These are phyloP conservation scores for Acromyrmex echinatior DNA, from an alignment of 1,140 invertebrate genomes.

Conservation along the genomic window DNA sequence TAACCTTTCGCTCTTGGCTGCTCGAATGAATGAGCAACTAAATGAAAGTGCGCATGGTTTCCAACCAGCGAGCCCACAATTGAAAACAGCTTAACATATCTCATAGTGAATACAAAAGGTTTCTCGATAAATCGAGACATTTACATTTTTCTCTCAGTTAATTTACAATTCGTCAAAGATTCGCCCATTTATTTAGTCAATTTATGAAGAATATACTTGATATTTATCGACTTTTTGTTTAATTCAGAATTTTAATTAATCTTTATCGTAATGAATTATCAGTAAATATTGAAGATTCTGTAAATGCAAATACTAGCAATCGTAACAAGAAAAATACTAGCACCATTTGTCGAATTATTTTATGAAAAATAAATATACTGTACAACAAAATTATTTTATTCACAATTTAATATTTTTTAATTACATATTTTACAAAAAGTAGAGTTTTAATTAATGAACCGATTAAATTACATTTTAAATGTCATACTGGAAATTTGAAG, in stretches of 20 bases:
- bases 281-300: not conserved
- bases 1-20: constrained; percentile 70
- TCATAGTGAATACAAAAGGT: not conserved
- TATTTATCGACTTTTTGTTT: not conserved
- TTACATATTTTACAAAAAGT: not conserved
- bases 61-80: not conserved
- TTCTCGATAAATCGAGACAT: not conserved
- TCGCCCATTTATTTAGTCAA: no score
- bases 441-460: not conserved
- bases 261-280: not conserved
- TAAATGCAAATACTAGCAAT: not conserved
- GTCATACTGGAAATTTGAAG: not conserved
- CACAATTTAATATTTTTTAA: not conserved
- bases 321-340: not conserved
- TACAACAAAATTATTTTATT: constrained; percentile 19
- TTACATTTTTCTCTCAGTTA: not conserved
- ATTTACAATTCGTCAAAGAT: not conserved
- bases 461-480: not conserved
- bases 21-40: constrained; percentile 71
- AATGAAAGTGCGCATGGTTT: constrained; percentile 62
- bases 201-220: not conserved
- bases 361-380: not conserved
- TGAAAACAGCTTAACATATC: constrained; percentile 15
- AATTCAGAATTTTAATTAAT: not conserved
- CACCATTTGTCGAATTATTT: constrained; percentile 1